phyloP scores from a whole-genome alignment of 2,113 vertebrate species.

The Cettia cetti region DNA sequence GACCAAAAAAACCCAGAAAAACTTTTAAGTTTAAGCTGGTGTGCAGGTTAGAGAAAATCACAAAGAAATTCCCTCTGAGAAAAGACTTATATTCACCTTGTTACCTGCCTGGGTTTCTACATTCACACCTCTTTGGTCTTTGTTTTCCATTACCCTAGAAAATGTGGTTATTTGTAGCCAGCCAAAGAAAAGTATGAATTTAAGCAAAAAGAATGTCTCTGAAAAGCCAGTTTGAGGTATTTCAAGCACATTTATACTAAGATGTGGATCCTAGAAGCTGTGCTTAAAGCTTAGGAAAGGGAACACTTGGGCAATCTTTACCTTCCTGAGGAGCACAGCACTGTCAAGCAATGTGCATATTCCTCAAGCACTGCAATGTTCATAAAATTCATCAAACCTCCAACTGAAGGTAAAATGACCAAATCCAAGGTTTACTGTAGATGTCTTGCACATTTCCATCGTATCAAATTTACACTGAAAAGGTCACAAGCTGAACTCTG shows the following conservation, averaged over 20 bases:
- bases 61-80: not conserved
- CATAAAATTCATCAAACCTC: not conserved
- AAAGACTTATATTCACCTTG: not conserved
- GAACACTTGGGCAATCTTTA: not conserved
- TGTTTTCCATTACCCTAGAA: not conserved
- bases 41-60: not conserved
- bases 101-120: not conserved
- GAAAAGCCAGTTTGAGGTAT: not conserved
- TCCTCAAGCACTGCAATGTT: fast-evolving
- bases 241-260: not conserved
- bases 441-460: not conserved
- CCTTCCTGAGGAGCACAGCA: not conserved
- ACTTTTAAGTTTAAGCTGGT: not conserved
- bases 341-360: not conserved
- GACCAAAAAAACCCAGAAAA: not conserved
- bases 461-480: not conserved
- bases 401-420: not conserved
- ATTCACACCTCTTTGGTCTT: not conserved
- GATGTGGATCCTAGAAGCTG: not conserved
- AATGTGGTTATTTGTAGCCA: not conserved
- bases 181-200: not conserved
- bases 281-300: not conserved
- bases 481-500: not conserved
- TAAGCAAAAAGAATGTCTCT: not conserved
- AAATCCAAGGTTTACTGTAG: not conserved